phyloP scores from a whole-genome alignment of 2,113 vertebrate genomes.

The Melanerpes formicivorus region DNA sequence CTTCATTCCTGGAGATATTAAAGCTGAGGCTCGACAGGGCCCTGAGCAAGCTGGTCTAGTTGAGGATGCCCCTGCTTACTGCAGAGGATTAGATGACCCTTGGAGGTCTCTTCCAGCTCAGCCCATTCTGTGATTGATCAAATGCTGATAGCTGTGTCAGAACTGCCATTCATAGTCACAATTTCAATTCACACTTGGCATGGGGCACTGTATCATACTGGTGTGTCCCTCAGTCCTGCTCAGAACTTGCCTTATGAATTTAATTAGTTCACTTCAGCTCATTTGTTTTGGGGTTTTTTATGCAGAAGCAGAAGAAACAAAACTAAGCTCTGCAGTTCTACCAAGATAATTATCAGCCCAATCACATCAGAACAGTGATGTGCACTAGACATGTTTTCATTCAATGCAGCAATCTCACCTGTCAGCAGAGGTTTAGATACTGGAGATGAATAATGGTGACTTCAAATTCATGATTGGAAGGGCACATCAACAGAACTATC shows the following conservation, averaged over 20 bases:
- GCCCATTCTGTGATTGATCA: not conserved
- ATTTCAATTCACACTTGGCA: not conserved
- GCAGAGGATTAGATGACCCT: too few relatives aligned
- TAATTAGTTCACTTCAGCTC: not conserved
- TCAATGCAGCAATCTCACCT: not conserved
- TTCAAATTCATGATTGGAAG: not conserved
- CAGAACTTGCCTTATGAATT: not conserved
- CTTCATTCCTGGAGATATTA: too few relatives aligned
- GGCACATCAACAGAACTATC: not conserved
- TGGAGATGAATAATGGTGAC: not conserved
- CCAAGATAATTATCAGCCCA: not conserved
- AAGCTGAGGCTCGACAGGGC: too few relatives aligned
- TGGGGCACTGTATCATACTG: not conserved
- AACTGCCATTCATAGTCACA: not conserved
- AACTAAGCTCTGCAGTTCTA: not conserved
- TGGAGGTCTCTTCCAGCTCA: too few relatives aligned
- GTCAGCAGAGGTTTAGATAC: not conserved
- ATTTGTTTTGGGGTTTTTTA: not conserved
- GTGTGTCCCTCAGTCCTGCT: not conserved
- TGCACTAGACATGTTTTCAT: not conserved
- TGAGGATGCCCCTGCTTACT: too few relatives aligned
- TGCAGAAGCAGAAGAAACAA: not conserved
- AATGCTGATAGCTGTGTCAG: not conserved
- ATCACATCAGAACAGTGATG: not conserved
- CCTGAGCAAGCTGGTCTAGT: too few relatives aligned